Conservation (phyloP, 1,140 invertebrate genomes). For the Drosophila athabasca region DNA sequence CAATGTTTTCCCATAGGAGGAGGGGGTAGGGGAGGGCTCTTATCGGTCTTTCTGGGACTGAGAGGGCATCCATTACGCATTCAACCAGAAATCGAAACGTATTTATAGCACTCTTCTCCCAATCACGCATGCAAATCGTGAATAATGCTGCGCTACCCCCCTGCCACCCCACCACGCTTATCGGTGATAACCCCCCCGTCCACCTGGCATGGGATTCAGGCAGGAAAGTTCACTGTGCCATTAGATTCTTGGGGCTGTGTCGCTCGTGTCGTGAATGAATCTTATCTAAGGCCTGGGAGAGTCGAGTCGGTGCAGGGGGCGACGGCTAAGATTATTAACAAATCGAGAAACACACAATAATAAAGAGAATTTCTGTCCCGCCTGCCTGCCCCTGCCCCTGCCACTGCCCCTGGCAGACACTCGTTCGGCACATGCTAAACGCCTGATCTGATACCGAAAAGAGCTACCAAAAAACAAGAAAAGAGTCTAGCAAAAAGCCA, state of each 20-base stretch:
- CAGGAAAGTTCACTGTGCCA: slow-evolving; percentile 66
- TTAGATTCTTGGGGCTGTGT: slow-evolving; percentile 22
- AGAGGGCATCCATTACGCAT: slow-evolving; percentile 43
- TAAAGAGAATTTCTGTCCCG: slow-evolving; percentile 21
- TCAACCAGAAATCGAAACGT: slow-evolving; percentile 37
- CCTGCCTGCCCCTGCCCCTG: slow-evolving; percentile 17
- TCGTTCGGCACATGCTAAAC: slow-evolving; percentile 65
- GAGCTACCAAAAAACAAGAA: slow-evolving; percentile 31
- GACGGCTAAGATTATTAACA: slow-evolving; percentile 54
- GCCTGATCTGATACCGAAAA: slow-evolving; percentile 71
- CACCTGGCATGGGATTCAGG: not conserved
- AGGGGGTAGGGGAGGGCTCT: slow-evolving; percentile 11
- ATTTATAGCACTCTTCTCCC: slow-evolving; percentile 51
- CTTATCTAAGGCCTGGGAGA: slow-evolving; percentile 43
- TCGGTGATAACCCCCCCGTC: slow-evolving; percentile 13
- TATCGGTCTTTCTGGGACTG: slow-evolving; percentile 32
- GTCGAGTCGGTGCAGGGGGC: slow-evolving; percentile 18
- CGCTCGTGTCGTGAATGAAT: slow-evolving; percentile 38
- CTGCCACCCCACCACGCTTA: slow-evolving; percentile 32
- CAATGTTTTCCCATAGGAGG: slow-evolving; percentile 2
- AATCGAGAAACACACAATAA: slow-evolving; percentile 13
- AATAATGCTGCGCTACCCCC: slow-evolving; percentile 8
- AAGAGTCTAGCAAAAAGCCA: slow-evolving; percentile 9
- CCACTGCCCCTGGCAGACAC: slow-evolving; percentile 59
- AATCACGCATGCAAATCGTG: slow-evolving; percentile 62